These are phyloP conservation scores for Gymnocheta viridis DNA, from an alignment of 2,888 invertebrate species.

Conservation along the genomic window DNA sequence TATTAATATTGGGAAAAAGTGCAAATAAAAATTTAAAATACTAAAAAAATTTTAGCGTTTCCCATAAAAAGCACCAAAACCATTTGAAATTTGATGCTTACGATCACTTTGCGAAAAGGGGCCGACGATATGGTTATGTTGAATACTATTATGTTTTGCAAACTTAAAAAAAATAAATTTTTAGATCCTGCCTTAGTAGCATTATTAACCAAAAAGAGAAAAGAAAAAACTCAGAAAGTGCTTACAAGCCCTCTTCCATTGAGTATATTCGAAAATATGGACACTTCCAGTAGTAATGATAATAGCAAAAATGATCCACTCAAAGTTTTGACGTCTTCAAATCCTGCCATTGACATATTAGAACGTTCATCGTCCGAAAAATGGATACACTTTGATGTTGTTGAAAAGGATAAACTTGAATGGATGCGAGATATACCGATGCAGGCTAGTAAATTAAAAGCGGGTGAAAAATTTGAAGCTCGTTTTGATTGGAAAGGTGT, in stretches of 20 bases:
- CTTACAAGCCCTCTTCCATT: neutral
- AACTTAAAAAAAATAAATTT: neutral
- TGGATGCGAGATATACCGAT: conserved; percentile 90
- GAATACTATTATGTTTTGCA: neutral
- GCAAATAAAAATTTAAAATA: too few species aligned
- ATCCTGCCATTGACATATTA: conserved; percentile 84
- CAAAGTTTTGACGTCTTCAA: conserved; percentile 70
- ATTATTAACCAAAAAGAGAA: conserved; percentile 74
- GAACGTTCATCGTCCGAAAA: conserved; percentile 85
- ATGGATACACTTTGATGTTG: conserved; percentile 93
- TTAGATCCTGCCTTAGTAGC: conserved; percentile 78
- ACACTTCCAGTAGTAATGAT: conserved; percentile 29
- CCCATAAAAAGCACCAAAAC: too few species aligned
- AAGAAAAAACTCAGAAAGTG: conserved; percentile 53
- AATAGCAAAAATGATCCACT: neutral
- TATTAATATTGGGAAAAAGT: too few species aligned
- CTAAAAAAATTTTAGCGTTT: too few species aligned
- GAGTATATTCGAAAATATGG: conserved; percentile 1
- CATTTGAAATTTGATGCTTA: too few species aligned
- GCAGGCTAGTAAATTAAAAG: conserved; percentile 84
- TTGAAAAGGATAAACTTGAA: conserved; percentile 92
- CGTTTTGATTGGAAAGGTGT: conserved; percentile 92
- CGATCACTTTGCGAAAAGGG: too few species aligned
- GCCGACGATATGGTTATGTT: too few species aligned
- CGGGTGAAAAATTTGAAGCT: conserved; percentile 88